Evolutionary conservation across 64 coral and sea anemone genomes (phyloP).

Genomic region (Hydrozoanthus tunicans): DNA sequence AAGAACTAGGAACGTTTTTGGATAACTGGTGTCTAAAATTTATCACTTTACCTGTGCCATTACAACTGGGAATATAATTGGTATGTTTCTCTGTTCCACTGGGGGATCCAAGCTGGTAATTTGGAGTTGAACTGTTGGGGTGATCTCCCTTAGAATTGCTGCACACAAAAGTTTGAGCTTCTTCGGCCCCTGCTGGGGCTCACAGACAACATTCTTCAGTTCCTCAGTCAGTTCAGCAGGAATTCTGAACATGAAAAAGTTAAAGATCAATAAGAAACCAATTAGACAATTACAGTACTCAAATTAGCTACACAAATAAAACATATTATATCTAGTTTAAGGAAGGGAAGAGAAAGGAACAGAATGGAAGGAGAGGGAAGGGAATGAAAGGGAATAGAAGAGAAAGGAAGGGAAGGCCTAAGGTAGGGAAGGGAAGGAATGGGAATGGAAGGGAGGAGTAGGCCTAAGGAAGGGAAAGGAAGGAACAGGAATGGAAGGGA

Average conservation of each 20-base stretch:
- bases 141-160: constrained; percentile 68
- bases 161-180: constrained; percentile 73
- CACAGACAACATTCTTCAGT: constrained; percentile 77
- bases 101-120: constrained; percentile 80
- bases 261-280: neutral
- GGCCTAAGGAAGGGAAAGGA: no score
- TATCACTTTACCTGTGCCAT: constrained; percentile 64
- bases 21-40: neutral
- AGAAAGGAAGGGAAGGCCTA: no score
- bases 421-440: no score
- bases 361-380: no score
- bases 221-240: constrained; percentile 66
- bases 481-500: no score
- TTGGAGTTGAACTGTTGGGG: constrained; percentile 67
- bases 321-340: no score
- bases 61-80: constrained; percentile 74
- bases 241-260: constrained; percentile 39
- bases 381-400: no score
- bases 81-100: constrained; percentile 75
- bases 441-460: no score
- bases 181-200: constrained; percentile 84
- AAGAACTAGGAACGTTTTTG: neutral
- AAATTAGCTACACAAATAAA: no score
- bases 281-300: neutral
- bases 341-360: no score